A percentile compares a stretch with the other conserved stretches of the same genome.
Conservation (phyloP, 2,113 vertebrate species). For the Hippocampus abdominalis region DNA sequence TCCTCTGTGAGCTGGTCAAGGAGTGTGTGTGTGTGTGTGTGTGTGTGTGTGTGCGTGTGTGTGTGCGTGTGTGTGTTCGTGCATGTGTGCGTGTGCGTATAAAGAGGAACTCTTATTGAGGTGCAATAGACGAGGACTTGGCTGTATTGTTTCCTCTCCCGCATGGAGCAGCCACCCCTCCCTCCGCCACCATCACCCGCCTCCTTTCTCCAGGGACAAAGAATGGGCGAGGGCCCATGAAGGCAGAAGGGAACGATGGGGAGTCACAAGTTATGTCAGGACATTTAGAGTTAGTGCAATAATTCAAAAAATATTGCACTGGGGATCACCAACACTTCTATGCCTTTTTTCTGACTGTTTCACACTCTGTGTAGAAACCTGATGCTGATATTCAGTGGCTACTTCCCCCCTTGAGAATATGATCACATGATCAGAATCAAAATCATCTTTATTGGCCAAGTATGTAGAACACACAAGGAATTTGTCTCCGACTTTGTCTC, state of each 20-base stretch:
- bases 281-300: background rate
- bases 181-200: constrained; percentile 25
- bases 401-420: background rate
- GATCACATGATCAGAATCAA: background rate
- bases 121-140: constrained; percentile 58
- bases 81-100: background rate
- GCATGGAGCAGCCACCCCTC: constrained; percentile 7
- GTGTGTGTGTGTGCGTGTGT: too few species aligned
- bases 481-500: too few species aligned
- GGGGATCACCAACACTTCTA: background rate
- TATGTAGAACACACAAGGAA: too few species aligned
- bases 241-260: constrained; percentile 16
- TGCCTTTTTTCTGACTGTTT: background rate
- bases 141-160: constrained; percentile 52
- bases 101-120: constrained; percentile 48
- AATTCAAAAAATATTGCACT: background rate
- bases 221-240: constrained; percentile 43
- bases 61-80: too few species aligned
- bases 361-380: background rate
- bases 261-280: constrained; percentile 11
- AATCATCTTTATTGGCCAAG: too few species aligned
- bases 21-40: constrained; percentile 12
- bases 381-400: background rate
- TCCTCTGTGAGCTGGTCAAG: constrained; percentile 35
- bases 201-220: constrained; percentile 59